These are phyloP conservation scores for Prochilodus magdalenae DNA, from an alignment of 2,113 vertebrate species.

Conservation along the genomic window DNA sequence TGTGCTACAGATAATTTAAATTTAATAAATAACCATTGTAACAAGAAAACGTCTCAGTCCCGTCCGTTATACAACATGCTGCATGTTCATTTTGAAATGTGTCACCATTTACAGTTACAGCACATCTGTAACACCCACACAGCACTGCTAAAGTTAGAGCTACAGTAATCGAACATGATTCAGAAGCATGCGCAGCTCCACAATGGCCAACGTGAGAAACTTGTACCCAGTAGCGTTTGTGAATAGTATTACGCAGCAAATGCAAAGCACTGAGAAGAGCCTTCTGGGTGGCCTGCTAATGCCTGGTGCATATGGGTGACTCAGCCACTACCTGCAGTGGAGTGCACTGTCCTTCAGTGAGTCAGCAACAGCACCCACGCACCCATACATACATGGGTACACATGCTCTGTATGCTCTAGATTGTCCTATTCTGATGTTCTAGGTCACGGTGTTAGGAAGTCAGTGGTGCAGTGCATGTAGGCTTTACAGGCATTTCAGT, in stretches of 20 bases:
- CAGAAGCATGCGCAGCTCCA: not conserved
- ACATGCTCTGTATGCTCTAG: not conserved
- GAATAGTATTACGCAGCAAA: not conserved
- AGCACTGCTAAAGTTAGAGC: not conserved
- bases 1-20: slow-evolving; percentile 84
- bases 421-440: not conserved
- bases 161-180: slow-evolving; percentile 4
- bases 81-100: not conserved
- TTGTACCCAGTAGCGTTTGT: too few species aligned
- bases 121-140: not conserved
- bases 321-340: slow-evolving; percentile 22
- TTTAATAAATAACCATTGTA: slow-evolving; percentile 86
- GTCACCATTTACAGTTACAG: slow-evolving; percentile 15
- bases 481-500: not conserved
- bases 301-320: slow-evolving; percentile 18
- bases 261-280: not conserved
- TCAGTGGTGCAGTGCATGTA: too few species aligned
- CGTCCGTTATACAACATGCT: not conserved
- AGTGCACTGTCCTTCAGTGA: not conserved
- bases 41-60: slow-evolving; percentile 68
- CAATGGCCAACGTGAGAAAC: not conserved
- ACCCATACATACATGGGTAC: not conserved
- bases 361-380: not conserved
- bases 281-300: not conserved
- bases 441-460: not conserved